Conservation (phyloP, 2,113 vertebrate species). For the Epinephelus fuscoguttatus region DNA sequence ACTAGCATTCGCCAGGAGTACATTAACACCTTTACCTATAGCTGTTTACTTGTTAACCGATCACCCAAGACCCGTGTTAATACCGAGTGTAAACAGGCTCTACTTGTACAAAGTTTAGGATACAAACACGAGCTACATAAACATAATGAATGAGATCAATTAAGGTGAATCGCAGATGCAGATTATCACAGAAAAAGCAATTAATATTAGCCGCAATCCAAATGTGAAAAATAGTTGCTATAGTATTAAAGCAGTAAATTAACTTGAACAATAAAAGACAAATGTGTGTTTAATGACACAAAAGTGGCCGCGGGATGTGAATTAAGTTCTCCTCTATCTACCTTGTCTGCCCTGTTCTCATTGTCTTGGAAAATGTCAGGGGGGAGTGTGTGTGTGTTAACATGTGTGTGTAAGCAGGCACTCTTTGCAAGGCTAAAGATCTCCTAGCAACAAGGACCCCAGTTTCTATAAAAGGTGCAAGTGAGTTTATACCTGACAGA, state of each 20-base stretch:
- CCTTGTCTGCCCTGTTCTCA: background rate
- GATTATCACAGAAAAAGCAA: background rate
- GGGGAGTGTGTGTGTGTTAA: background rate
- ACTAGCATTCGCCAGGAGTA: too few relatives aligned
- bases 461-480: constrained; percentile 54
- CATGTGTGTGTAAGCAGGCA: background rate
- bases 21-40: too few relatives aligned
- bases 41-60: too few relatives aligned
- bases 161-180: background rate
- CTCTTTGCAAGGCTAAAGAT: constrained; percentile 41
- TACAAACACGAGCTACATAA: too few relatives aligned
- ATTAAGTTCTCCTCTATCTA: background rate
- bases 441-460: constrained; percentile 68
- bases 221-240: background rate
- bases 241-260: background rate
- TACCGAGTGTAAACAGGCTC: too few relatives aligned
- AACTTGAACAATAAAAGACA: too few relatives aligned
- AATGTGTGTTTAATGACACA: background rate
- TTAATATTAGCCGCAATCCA: too few relatives aligned
- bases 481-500: constrained; percentile 72
- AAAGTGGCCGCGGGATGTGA: background rate
- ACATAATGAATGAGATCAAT: too few relatives aligned
- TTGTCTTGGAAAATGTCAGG: constrained; percentile 61
- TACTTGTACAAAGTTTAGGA: too few relatives aligned
- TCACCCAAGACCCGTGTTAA: too few relatives aligned